Evolutionary conservation across 2,888 invertebrate species (phyloP), one percentile per base, ranked within the genome.

Genomic region (Zygothrica quintamaculata): DNA sequence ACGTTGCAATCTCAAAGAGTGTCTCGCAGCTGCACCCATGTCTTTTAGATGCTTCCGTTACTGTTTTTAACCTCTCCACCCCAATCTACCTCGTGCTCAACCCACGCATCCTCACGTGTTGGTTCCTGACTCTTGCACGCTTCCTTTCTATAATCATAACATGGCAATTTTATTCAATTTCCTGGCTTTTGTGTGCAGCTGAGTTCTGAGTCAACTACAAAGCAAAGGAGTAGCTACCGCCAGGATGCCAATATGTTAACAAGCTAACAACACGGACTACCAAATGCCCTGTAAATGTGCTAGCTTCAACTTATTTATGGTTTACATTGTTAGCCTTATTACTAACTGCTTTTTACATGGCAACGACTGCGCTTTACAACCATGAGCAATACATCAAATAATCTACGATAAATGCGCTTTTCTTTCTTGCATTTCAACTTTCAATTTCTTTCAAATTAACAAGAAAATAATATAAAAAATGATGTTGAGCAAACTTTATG

Each of bases 101-200:
- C 48, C 3, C 36, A 4, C 13, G 12, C 36, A 9, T 37, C 15
- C 67, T 36, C 43, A 42, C 26, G 37, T 52, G 31, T 51, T 56
- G 34, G 16, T 31, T 42, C 26, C 52, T 53, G 55, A 37, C 69
- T 56, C 33, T 46, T 59, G 66, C 67, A 79, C 58, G 55, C 74
- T 80, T 75, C 75, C 81, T 73, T 67, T 77, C 55, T 34, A 77
- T 74, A 81, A 77, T 71, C 78, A 78, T 78, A 82, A 77, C 79
- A 82, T 78, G 77, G 78, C 77, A 78, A 82, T 77, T 77, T 81
- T 74, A 78, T 82, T 77, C 82, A 77, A 77, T 77, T 81, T 77
- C 82, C 77, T 78, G 77, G 26, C 75, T 65, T 77, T 77, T 82
- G 82, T 82, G 67, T 57, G 39, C 66, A 62, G 66, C 37, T 33